These are phyloP conservation scores for Brachyptera risi DNA, from an alignment of 2,888 invertebrate genomes.

Conservation along the genomic window DNA sequence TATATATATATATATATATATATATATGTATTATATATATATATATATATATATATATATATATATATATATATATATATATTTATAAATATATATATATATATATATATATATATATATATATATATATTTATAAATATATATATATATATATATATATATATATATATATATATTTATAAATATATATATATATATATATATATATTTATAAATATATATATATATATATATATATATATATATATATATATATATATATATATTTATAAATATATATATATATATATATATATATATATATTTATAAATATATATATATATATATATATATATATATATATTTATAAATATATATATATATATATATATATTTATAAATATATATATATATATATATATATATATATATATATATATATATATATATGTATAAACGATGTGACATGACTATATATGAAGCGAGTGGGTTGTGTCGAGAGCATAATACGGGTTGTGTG, in stretches of 20 bases:
- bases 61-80: too few relatives aligned
- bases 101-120: background rate
- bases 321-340: background rate
- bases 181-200: background rate
- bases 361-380: too few relatives aligned
- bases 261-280: too few relatives aligned
- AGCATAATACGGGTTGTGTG: too few relatives aligned
- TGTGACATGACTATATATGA: too few relatives aligned
- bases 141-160: too few relatives aligned
- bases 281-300: too few relatives aligned
- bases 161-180: conserved; percentile 15
- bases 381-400: conserved; percentile 14
- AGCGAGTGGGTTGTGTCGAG: too few relatives aligned
- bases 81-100: conserved; percentile 12
- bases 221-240: conserved; percentile 14
- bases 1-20: conserved; percentile 14
- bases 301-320: conserved; percentile 9
- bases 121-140: too few relatives aligned
- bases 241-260: conserved; percentile 8
- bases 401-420: background rate
- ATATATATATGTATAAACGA: too few relatives aligned
- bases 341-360: too few relatives aligned
- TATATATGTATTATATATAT: conserved; percentile 13
- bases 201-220: too few relatives aligned
- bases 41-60: background rate